phyloP scores from a whole-genome alignment of 1,140 invertebrate species.

The Drosophila burlai region DNA sequence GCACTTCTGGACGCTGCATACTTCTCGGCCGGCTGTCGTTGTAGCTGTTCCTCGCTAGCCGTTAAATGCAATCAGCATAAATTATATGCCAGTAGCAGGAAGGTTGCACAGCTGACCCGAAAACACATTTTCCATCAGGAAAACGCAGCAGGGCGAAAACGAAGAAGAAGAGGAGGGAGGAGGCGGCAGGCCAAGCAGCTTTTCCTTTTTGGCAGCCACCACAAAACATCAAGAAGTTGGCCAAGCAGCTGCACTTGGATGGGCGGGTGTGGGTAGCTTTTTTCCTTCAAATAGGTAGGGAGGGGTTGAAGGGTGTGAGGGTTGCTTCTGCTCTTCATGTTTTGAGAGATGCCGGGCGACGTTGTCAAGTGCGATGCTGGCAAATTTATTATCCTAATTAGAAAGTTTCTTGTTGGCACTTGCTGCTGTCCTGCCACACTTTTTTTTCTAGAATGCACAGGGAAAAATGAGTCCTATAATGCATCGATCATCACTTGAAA shows the following conservation, averaged over 20 bases:
- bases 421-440: constrained; percentile 44
- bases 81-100: constrained; percentile 66
- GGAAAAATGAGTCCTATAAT: not conserved
- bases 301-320: not conserved
- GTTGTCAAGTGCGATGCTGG: constrained; percentile 73
- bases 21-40: constrained; percentile 35
- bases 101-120: constrained; percentile 75
- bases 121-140: constrained; percentile 75
- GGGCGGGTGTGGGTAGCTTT: not conserved
- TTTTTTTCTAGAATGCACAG: constrained; percentile 1
- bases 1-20: constrained; percentile 66
- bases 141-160: constrained; percentile 19
- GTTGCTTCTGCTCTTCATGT: constrained; percentile 62
- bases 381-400: constrained; percentile 85
- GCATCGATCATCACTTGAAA: not conserved
- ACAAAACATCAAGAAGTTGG: constrained; percentile 73
- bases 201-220: constrained; percentile 68
- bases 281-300: constrained; percentile 1
- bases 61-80: constrained; percentile 84
- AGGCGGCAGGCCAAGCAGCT: constrained; percentile 32
- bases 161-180: constrained; percentile 11
- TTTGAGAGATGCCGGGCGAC: constrained; percentile 61
- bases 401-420: constrained; percentile 82
- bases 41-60: constrained; percentile 36
- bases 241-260: constrained; percentile 50